These are phyloP conservation scores for Trachelus tabidus DNA, from an alignment of 2,888 invertebrate genomes.

Conservation along the genomic window DNA sequence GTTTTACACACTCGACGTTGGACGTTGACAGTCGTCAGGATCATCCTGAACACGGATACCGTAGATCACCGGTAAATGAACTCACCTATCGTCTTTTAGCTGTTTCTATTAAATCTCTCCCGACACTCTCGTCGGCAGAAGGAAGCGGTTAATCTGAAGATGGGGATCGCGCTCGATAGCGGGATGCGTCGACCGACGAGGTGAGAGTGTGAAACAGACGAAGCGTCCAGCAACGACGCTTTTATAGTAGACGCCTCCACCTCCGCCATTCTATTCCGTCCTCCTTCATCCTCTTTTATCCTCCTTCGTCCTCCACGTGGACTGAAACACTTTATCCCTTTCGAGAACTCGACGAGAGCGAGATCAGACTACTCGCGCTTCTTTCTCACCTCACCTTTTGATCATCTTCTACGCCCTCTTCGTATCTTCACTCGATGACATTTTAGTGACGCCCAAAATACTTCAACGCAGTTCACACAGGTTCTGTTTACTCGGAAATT, in stretches of 20 bases:
- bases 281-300: constrained; percentile 45
- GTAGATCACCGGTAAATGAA: too few relatives aligned
- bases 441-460: too few relatives aligned
- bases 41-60: too few relatives aligned
- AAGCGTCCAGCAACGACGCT: constrained; percentile 53
- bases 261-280: constrained; percentile 42
- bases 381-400: neutral
- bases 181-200: constrained; percentile 51
- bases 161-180: constrained; percentile 27
- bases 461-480: too few relatives aligned
- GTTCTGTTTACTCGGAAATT: too few relatives aligned
- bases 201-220: constrained; percentile 64
- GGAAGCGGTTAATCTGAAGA: neutral
- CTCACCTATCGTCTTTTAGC: too few relatives aligned
- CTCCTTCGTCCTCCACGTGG: constrained; percentile 26
- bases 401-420: neutral
- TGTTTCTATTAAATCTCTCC: too few relatives aligned
- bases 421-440: neutral
- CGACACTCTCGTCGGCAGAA: too few relatives aligned
- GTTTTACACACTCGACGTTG: too few relatives aligned
- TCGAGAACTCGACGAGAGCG: neutral
- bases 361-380: too few relatives aligned
- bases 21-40: too few relatives aligned
- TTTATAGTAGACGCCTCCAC: constrained; percentile 56
- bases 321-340: constrained; percentile 1